Evolutionary conservation across 2,888 invertebrate genomes (phyloP).

Genomic region (Stenichneumon culpator): DNA sequence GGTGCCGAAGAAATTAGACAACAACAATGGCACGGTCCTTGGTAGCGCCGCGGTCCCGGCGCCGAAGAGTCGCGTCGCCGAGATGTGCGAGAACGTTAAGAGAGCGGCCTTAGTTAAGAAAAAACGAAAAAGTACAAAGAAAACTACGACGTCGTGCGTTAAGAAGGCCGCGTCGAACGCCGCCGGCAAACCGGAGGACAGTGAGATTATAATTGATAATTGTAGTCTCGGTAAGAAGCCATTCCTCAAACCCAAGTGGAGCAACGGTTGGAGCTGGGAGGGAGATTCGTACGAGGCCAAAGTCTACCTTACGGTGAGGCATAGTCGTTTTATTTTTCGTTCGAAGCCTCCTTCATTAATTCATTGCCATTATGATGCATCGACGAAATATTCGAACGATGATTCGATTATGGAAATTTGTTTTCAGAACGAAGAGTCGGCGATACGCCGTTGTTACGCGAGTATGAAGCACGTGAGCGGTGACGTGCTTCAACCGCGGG

Average conservation of each 20-base stretch:
- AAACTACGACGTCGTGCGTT: constrained; percentile 72
- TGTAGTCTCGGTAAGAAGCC: constrained; percentile 83
- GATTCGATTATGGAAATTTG: constrained; percentile 43
- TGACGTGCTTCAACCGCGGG: constrained; percentile 93
- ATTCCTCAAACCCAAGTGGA: constrained; percentile 90
- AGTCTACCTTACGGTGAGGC: constrained; percentile 94
- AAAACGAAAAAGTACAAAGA: constrained; percentile 85
- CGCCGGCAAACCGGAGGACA: constrained; percentile 82
- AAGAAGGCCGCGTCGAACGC: constrained; percentile 68
- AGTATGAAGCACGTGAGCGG: constrained; percentile 95
- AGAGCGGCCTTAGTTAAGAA: constrained; percentile 76
- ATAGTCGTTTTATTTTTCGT: constrained; percentile 71
- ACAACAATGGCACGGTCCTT: constrained; percentile 17
- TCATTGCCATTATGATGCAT: constrained; percentile 1
- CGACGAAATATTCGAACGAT: constrained; percentile 40
- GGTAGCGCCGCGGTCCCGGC: constrained; percentile 16
- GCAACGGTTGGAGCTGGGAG: constrained; percentile 97
- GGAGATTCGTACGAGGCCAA: constrained; percentile 93
- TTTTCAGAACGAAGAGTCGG: constrained; percentile 91
- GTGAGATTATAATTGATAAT: constrained; percentile 82
- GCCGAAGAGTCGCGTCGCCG: constrained; percentile 57
- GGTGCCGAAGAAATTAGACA: constrained; percentile 53
- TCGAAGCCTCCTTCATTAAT: not conserved
- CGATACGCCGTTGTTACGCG: constrained; percentile 93
- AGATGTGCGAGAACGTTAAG: constrained; percentile 67